Base-by-base conservation (phyloP, 2,888 invertebrate genomes). In the Cylindroiulus punctatus region DNA sequence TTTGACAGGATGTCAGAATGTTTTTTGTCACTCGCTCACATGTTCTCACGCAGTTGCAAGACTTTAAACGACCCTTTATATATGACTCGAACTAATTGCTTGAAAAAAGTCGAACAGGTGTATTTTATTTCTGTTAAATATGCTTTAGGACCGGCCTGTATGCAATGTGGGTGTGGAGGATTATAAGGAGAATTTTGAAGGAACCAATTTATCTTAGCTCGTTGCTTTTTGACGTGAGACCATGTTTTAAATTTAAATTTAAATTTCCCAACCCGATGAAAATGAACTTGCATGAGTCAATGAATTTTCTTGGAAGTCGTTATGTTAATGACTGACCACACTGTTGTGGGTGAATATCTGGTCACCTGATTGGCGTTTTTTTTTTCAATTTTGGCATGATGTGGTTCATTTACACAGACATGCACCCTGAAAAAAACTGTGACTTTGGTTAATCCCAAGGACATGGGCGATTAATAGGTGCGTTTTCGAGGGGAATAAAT, bases 281-380 rank as follows among this genome's bases (percentile, higher is more conserved):
- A 14, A 52, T 52, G 52, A 52, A 19, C 52, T 52, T 52, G 19
- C 22, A 57, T 47, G 19, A 57, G 57, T 57, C 57, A 57, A n/a
- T 57, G 57, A n/a, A 57, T 57, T 57, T 57, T 57, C 57, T 57
- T 57, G 57, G 57, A 57, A 57, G 57, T 57, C 57, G 57, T 57
- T 57, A 57, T 57, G 57, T 22, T 57, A 57, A 57, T 57, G 57
- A 57, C 57, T 57, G 57, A 57, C 19, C n/a, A 22, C 57, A 57
- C 57, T 57, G 57, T 57, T 22, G 57, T 57, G 57, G 57, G 57
- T 57, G 57, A 19, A 57, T 57, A 8, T 8, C 57, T 57, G 57
- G 19, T 57, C 57, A 57, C 57, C 57, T n/a, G 57, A 57, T 57
- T 57, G 57, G 57, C 19, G 57, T 57, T 57, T 36, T 57, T 57